Evolutionary conservation across 2,797 vertebrate genomes (phyloP).

Genomic region (Pelobates cultripes): DNA sequence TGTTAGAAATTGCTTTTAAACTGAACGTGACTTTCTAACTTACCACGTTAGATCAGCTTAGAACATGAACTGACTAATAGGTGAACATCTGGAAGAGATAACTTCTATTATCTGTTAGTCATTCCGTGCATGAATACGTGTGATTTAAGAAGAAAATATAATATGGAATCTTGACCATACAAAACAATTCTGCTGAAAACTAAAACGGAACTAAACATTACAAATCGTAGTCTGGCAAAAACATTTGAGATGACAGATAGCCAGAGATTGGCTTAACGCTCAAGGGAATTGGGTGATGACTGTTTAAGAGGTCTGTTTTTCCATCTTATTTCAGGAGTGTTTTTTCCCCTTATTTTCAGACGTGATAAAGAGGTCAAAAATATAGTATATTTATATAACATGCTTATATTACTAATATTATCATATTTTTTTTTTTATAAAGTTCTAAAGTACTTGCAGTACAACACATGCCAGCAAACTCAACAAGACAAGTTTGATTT

Average conservation of each 20-base stretch:
- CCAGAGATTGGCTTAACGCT: neutral
- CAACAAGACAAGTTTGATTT: too few relatives aligned
- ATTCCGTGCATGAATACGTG: constrained; percentile 26
- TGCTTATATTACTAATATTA: too few relatives aligned
- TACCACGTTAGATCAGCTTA: neutral
- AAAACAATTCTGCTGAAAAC: constrained; percentile 37
- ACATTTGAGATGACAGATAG: constrained; percentile 7
- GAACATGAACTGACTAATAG: constrained; percentile 26
- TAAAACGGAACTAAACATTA: constrained; percentile 1
- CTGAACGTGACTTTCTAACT: neutral
- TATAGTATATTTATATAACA: too few relatives aligned
- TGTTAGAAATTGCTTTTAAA: neutral
- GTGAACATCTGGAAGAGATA: constrained; percentile 46
- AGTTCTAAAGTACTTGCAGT: too few relatives aligned
- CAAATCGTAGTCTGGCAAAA: constrained; percentile 19
- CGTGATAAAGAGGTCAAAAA: too few relatives aligned
- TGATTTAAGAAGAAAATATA: constrained; percentile 19
- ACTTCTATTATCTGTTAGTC: constrained; percentile 32
- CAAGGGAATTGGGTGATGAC: too few relatives aligned
- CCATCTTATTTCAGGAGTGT: too few relatives aligned
- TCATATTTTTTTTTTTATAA: too few relatives aligned
- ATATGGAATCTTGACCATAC: constrained; percentile 14
- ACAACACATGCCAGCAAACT: too few relatives aligned
- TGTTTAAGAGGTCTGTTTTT: too few relatives aligned
- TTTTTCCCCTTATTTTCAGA: too few relatives aligned